These are phyloP conservation scores for Lipotes vexillifer DNA, from an alignment of 2,113 vertebrate genomes.

Conservation along the genomic window DNA sequence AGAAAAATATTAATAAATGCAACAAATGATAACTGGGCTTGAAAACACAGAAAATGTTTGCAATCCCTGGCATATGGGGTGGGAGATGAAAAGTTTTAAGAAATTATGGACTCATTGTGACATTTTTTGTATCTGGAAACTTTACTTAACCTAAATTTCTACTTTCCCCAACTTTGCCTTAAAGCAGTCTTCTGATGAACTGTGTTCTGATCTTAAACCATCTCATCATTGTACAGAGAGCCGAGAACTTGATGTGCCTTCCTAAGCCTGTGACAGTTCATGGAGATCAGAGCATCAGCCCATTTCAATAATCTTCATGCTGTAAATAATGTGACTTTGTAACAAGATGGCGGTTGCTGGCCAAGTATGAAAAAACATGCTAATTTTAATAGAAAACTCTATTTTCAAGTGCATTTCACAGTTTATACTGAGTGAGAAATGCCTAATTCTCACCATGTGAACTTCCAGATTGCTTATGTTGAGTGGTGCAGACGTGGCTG, in stretches of 20 bases:
- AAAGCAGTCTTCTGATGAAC: neutral
- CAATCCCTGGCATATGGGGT: no score
- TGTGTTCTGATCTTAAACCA: neutral
- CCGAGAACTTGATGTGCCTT: neutral
- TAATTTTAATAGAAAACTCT: slow-evolving; percentile 71
- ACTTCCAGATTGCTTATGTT: slow-evolving; percentile 60
- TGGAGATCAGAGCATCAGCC: neutral
- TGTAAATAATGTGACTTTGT: neutral
- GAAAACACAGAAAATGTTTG: neutral
- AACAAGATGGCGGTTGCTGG: neutral
- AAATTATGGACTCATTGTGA: neutral
- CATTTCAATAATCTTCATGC: neutral
- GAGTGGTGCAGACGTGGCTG: neutral
- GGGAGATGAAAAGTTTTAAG: neutral
- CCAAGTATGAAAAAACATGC: slow-evolving; percentile 41
- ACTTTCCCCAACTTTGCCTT: neutral
- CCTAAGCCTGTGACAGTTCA: neutral
- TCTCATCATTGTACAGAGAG: neutral
- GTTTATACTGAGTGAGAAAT: slow-evolving; percentile 60
- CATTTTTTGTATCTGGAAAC: slow-evolving; percentile 17
- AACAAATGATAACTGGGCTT: neutral
- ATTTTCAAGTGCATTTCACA: slow-evolving; percentile 76
- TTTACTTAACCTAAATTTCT: neutral
- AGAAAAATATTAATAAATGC: neutral
- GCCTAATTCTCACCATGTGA: slow-evolving; percentile 61